Evolutionary conservation across 2,888 invertebrate genomes (phyloP), one percentile per base, ranked within the genome.

Genomic region (Polydrusus cervinus): DNA sequence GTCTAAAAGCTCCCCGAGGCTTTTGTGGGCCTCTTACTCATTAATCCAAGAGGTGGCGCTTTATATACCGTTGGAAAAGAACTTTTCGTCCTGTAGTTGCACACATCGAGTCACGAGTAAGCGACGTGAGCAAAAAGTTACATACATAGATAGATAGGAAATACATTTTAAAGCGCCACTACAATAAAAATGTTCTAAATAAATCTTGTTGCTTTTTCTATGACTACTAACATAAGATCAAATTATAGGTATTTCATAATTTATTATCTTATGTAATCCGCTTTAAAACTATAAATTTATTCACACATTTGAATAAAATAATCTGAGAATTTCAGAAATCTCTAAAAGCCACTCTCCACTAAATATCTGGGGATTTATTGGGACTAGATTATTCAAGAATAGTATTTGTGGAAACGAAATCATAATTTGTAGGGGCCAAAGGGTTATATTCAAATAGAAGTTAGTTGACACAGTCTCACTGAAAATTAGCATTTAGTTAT

Each of bases 271-370:
- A 61, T 51, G 51, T 14, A 65, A 47, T 65, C 49, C 65, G 1
- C 30, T 30, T 20, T 51, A 20, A 51, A 20, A 51, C 20, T 51
- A 62, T 45, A 74, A 74, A 74, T 74, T 69, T 74, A 74, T 74
- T 74, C 70, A 51, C 74, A 70, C 70, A 74, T 74, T 74, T 74
- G 74, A 74, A 74, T 74, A 74, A 74, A 70, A 70, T 74, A 74
- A 74, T 74, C 66, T 70, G 69, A 16, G 51, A 51, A 49, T 65
- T 65, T 65, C 51, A 13, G 47, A 53, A 30, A 74, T 74, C 74
- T 69, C 45, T 51, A 70, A 70, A 74, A 74, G 70, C 74, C 53
- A 53, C 53, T 53, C 53, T 53, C 53, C 53, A 64, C 18, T 51
- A 62, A 61, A 20, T 73, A 57, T 61, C 62, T 45, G 60, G 45